Evolutionary conservation across 2,888 invertebrate genomes (phyloP).

Genomic region (Eupithecia inturbata): DNA sequence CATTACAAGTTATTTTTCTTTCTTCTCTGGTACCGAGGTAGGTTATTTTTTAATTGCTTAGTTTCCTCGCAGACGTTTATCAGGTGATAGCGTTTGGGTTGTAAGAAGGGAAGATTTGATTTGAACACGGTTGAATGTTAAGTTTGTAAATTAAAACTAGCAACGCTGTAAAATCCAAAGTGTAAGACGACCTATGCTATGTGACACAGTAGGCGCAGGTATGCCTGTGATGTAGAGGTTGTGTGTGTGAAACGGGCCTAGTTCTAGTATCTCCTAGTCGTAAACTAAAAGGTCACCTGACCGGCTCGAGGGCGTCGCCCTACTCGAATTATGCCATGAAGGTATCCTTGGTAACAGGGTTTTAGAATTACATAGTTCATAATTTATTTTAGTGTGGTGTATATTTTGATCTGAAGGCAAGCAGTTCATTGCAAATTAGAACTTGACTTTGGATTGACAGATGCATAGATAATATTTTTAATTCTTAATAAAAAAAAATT

Average conservation of each 20-base stretch:
- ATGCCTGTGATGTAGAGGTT: neutral
- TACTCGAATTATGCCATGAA: constrained; percentile 46
- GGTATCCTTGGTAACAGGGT: constrained; percentile 32
- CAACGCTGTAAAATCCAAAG: too few species aligned
- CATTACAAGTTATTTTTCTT: neutral
- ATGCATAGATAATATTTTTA: too few species aligned
- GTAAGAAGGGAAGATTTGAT: too few species aligned
- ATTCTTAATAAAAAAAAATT: too few species aligned
- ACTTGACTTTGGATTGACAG: too few species aligned
- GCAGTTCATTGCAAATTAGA: neutral
- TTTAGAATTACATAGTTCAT: neutral
- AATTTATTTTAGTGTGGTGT: neutral
- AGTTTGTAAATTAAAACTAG: too few species aligned
- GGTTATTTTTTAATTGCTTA: too few species aligned
- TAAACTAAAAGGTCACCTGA: constrained; percentile 74
- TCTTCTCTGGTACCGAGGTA: too few species aligned
- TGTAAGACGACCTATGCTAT: too few species aligned
- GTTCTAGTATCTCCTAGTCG: constrained; percentile 40
- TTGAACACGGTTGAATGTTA: too few species aligned
- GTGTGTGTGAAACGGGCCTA: neutral
- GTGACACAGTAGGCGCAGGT: neutral
- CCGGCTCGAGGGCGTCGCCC: constrained; percentile 69
- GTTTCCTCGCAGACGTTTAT: too few species aligned
- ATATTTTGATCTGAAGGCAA: neutral
- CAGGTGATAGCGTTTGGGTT: too few species aligned